phyloP scores from a whole-genome alignment of 2,888 invertebrate genomes.

The Aphrophora alni region DNA sequence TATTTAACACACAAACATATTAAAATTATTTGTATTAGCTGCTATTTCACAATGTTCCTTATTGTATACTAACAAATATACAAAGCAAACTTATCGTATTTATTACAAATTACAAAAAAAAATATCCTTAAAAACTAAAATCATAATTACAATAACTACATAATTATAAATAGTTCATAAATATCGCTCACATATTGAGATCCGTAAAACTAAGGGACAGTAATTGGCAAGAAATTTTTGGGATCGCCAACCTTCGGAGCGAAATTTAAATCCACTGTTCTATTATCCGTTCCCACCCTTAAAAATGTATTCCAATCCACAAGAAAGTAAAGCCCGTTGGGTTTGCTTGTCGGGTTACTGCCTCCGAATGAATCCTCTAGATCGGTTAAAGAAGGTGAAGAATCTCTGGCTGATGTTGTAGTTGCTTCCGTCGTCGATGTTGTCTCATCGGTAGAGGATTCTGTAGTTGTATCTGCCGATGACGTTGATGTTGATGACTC shows the following conservation, averaged over 20 bases:
- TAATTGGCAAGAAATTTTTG: constrained; percentile 76
- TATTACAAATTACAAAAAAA: background rate
- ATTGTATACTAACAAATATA: no score
- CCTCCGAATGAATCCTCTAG: constrained; percentile 81
- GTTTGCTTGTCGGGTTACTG: constrained; percentile 61
- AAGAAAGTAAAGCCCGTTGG: constrained; percentile 83
- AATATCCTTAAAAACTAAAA: background rate
- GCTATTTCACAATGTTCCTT: no score
- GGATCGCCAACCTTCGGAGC: constrained; percentile 83
- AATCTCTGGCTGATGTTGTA: constrained; percentile 19
- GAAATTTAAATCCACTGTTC: constrained; percentile 76
- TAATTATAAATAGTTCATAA: background rate
- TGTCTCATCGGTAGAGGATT: constrained; percentile 12
- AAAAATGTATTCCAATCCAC: constrained; percentile 87
- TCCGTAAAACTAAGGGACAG: constrained; percentile 65
- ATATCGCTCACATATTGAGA: background rate
- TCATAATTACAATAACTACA: background rate
- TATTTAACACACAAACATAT: no score
- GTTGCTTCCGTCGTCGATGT: background rate
- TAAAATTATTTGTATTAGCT: no score
- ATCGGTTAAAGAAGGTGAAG: constrained; percentile 65
- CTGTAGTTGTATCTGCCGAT: constrained; percentile 11
- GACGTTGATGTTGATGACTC: constrained; percentile 12
- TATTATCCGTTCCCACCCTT: constrained; percentile 72
- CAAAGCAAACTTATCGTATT: no score